Evolutionary conservation across 2,797 vertebrate genomes (phyloP).

Genomic region (Hybognathus amarus): DNA sequence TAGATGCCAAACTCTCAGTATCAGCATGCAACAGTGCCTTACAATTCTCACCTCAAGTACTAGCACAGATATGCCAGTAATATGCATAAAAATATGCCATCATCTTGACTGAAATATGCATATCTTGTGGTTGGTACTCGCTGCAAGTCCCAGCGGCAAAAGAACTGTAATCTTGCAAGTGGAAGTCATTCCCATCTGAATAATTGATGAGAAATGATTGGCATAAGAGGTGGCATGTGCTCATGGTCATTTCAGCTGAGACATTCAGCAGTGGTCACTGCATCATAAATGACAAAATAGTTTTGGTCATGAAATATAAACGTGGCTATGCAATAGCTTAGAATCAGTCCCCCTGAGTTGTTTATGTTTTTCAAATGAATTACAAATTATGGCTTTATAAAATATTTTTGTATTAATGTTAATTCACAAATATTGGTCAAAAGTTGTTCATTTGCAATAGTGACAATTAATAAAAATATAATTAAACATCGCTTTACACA

Average conservation of each 20-base stretch:
- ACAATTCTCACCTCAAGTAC: conserved; percentile 3
- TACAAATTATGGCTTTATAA: background rate
- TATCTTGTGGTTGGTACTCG: conserved; percentile 46
- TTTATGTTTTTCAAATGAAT: background rate
- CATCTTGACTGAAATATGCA: conserved; percentile 52
- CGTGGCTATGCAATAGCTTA: background rate
- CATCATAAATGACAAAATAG: background rate
- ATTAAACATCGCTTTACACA: background rate
- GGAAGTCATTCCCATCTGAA: conserved; percentile 57
- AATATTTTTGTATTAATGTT: background rate
- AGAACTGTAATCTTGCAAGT: conserved; percentile 52
- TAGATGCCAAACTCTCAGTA: conserved; percentile 10
- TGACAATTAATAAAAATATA: background rate
- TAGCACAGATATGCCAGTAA: background rate
- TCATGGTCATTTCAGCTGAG: conserved; percentile 11
- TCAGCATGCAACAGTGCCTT: conserved; percentile 28
- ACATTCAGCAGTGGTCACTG: background rate
- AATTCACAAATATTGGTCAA: background rate
- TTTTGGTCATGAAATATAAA: background rate
- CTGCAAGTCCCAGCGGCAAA: conserved; percentile 43
- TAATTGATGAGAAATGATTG: conserved; percentile 58
- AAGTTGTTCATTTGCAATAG: background rate
- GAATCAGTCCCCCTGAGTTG: background rate
- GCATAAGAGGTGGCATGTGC: conserved; percentile 31
- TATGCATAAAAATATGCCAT: conserved; percentile 32